Evolutionary conservation across 2,797 vertebrate genomes (phyloP).

Genomic region (Kryptolebias ocellatus): DNA sequence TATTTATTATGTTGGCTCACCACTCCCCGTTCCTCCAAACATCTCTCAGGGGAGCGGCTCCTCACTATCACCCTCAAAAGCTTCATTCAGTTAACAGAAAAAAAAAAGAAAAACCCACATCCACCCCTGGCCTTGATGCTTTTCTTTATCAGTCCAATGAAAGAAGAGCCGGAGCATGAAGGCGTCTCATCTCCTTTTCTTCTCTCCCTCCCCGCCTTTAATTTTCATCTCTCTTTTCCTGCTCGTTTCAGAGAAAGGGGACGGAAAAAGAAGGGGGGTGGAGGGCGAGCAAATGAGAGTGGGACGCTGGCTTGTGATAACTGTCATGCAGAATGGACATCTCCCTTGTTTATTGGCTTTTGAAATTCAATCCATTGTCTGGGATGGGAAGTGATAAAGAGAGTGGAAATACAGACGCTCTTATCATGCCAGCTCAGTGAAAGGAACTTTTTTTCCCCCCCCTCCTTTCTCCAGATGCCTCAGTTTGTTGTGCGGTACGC

Average conservation of each 20-base stretch:
- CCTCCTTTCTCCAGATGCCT: slow-evolving; percentile 68
- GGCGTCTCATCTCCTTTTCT: slow-evolving; percentile 78
- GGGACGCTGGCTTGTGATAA: slow-evolving; percentile 81
- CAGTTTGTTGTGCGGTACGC: slow-evolving; percentile 79
- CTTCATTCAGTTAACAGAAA: slow-evolving; percentile 74
- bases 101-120: slow-evolving; percentile 49
- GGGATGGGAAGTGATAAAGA: slow-evolving; percentile 82
- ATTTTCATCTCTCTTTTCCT: slow-evolving; percentile 76
- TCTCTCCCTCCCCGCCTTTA: slow-evolving; percentile 73
- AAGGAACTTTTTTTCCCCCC: slow-evolving; percentile 77
- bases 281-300: slow-evolving; percentile 68
- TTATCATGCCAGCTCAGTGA: slow-evolving; percentile 85
- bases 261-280: slow-evolving; percentile 30
- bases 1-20: slow-evolving; percentile 83
- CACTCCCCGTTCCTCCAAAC: slow-evolving; percentile 78
- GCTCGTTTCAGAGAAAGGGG: slow-evolving; percentile 71
- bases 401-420: slow-evolving; percentile 82
- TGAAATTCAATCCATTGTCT: slow-evolving; percentile 87
- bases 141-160: slow-evolving; percentile 78
- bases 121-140: slow-evolving; percentile 77
- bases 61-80: slow-evolving; percentile 79
- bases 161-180: slow-evolving; percentile 73
- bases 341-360: slow-evolving; percentile 87
- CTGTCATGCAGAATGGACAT: slow-evolving; percentile 84
- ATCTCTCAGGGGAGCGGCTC: slow-evolving; percentile 76